Evolutionary conservation across 2,113 vertebrate species (phyloP).

Genomic region (Clarias magur): DNA sequence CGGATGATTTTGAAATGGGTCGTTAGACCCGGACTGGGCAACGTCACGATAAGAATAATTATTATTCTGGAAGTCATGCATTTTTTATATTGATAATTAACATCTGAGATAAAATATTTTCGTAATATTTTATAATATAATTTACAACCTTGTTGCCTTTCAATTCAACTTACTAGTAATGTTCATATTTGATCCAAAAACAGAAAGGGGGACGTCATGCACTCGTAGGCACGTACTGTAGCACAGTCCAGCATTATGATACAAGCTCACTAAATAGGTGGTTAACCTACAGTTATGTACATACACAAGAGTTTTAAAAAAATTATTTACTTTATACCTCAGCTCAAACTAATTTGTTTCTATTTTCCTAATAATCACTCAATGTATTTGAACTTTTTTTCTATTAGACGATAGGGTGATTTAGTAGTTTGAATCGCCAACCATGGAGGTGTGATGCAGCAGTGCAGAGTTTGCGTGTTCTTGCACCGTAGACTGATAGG

Average conservation of each 20-base stretch:
- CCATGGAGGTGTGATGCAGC: no score
- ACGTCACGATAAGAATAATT: neutral
- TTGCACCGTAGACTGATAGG: no score
- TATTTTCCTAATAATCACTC: neutral
- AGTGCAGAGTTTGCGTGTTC: no score
- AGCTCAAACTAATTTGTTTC: neutral
- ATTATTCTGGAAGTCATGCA: neutral
- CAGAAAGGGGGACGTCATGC: neutral
- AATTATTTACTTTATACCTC: neutral
- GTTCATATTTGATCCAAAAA: neutral
- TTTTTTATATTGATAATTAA: neutral
- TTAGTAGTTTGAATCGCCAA: no score
- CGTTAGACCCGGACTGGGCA: slow-evolving; percentile 3
- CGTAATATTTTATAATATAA: neutral
- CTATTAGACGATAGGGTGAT: no score
- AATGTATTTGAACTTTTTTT: neutral
- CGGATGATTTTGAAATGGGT: neutral
- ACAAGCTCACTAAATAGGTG: neutral
- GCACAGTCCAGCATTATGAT: neutral
- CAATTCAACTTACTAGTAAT: neutral
- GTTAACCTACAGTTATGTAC: neutral
- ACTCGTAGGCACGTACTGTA: neutral
- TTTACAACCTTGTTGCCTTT: neutral
- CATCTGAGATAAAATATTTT: neutral
- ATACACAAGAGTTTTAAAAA: neutral